Conservation (phyloP, 2,888 invertebrate species). For the Oligia strigilis region DNA sequence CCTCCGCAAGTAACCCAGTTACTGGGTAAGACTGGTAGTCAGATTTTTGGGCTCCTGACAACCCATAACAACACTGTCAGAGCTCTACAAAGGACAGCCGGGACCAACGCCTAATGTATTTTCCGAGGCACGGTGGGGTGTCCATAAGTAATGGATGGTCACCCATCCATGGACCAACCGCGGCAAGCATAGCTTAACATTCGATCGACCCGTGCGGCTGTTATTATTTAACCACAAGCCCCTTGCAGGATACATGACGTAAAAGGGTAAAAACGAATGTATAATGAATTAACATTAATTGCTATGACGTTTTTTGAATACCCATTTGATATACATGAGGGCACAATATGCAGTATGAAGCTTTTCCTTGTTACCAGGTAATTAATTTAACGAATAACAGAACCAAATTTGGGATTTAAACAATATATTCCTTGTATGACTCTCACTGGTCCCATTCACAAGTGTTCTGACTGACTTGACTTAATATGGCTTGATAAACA, state of each 20-base stretch:
- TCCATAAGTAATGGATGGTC: not conserved
- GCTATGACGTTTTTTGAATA: too few relatives aligned
- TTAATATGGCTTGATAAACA: not conserved
- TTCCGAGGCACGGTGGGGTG: not conserved
- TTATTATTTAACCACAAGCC: not conserved
- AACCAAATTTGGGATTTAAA: not conserved
- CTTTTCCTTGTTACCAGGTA: too few relatives aligned
- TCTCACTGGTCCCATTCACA: not conserved
- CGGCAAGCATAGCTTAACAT: not conserved
- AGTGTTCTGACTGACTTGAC: not conserved
- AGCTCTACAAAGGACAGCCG: not conserved
- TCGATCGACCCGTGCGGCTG: not conserved
- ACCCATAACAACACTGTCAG: not conserved
- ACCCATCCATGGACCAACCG: not conserved
- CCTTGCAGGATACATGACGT: not conserved
- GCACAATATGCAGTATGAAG: not conserved
- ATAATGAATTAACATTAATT: not conserved
- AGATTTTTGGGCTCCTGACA: not conserved
- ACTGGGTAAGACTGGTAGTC: not conserved
- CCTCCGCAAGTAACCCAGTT: not conserved
- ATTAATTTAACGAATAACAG: not conserved
- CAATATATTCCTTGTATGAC: not conserved
- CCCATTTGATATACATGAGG: not conserved
- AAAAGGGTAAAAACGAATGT: not conserved
- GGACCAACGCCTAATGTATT: not conserved